Conservation (phyloP, 2,113 vertebrate species). For the Gracilinanus agilis region DNA sequence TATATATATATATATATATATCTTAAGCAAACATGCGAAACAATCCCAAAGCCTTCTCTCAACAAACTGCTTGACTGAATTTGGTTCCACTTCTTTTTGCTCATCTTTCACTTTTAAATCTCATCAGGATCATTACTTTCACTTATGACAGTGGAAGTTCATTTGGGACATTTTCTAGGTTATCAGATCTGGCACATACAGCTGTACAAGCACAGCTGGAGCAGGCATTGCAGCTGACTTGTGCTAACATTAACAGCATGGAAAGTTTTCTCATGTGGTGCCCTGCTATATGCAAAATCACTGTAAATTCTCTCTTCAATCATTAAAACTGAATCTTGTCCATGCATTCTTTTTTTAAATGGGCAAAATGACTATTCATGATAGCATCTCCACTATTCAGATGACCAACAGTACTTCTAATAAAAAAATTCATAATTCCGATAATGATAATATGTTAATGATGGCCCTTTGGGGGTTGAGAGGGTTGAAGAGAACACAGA, state of each 20-base stretch:
- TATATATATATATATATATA: too few species aligned
- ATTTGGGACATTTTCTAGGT: conserved; percentile 42
- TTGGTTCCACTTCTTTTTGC: not conserved
- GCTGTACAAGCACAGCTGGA: conserved; percentile 57
- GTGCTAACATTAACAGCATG: conserved; percentile 24
- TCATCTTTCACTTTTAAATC: not conserved
- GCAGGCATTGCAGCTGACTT: not conserved
- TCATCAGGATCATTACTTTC: not conserved
- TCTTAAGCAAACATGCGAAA: conserved; percentile 1
- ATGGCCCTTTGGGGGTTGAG: not conserved
- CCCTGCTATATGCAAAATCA: not conserved
- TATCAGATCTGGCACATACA: conserved; percentile 37
- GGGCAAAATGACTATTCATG: not conserved
- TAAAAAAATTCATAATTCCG: not conserved
- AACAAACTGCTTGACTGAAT: not conserved
- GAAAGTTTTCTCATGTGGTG: not conserved
- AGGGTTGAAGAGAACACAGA: not conserved
- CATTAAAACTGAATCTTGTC: not conserved
- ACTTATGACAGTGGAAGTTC: not conserved
- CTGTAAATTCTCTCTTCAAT: not conserved
- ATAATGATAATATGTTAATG: conserved; percentile 1
- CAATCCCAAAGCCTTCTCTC: not conserved
- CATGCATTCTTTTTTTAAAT: not conserved
- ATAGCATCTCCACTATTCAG: not conserved
- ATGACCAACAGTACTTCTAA: not conserved